Conservation (phyloP, 2,113 vertebrate genomes). For the Podiceps cristatus region DNA sequence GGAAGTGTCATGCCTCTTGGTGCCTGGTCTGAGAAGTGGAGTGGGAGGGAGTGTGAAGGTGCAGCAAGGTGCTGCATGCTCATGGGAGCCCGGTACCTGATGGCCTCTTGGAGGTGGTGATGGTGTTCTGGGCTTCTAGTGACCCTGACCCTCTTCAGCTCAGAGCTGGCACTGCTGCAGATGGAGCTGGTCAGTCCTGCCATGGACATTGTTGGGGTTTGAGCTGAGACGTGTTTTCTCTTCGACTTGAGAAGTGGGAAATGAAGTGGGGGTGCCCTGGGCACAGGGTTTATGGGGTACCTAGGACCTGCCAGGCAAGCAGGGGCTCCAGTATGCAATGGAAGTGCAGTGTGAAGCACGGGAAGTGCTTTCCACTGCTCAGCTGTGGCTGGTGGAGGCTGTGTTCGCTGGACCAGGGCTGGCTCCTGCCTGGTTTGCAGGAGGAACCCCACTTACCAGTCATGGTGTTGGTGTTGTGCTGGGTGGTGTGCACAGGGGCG, state of each 20-base stretch:
- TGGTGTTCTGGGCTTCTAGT: background rate
- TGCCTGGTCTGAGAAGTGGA: background rate
- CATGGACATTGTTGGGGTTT: background rate
- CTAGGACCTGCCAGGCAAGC: background rate
- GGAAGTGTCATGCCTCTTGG: background rate
- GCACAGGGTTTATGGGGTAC: background rate
- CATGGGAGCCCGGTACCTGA: accelerated
- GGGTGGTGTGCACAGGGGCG: background rate
- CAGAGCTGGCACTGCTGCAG: background rate
- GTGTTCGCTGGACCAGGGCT: background rate
- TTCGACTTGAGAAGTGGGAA: background rate
- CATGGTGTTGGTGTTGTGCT: background rate
- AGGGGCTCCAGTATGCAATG: background rate
- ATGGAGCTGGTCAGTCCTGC: background rate
- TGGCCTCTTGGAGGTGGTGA: background rate
- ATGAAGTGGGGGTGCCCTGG: background rate
- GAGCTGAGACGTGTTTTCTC: background rate
- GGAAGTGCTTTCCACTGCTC: background rate
- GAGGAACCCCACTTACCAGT: background rate
- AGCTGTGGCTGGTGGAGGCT: background rate
- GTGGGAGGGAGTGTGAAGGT: accelerated
- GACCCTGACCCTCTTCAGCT: background rate
- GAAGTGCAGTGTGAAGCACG: background rate
- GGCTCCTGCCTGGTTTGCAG: background rate
- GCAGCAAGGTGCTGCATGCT: accelerated